Evolutionary conservation across 1,140 invertebrate genomes (phyloP).

Genomic region (Pomacea maculata): DNA sequence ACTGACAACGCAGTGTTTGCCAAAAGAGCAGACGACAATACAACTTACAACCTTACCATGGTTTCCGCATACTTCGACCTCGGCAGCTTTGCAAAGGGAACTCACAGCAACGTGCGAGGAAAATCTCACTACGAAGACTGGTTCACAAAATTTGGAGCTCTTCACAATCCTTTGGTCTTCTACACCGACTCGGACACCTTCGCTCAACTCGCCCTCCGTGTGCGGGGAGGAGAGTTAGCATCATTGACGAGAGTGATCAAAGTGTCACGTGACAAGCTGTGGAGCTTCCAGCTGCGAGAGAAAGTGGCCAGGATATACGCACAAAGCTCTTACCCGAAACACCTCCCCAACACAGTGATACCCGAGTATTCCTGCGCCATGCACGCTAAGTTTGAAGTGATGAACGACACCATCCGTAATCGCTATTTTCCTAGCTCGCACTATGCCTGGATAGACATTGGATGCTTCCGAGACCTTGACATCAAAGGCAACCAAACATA

Average conservation of each 20-base stretch:
- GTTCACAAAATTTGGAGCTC: slow-evolving; percentile 33
- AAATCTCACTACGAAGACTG: slow-evolving; percentile 26
- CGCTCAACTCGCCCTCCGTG: slow-evolving; percentile 13
- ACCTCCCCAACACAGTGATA: slow-evolving; percentile 48
- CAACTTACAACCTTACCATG: background rate
- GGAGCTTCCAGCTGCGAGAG: slow-evolving; percentile 43
- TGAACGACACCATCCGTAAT: slow-evolving; percentile 33
- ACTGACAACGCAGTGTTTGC: too few species aligned
- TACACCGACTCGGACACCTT: slow-evolving; percentile 35
- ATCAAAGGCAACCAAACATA: slow-evolving; percentile 28
- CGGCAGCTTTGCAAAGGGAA: background rate
- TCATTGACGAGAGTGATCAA: slow-evolving; percentile 40
- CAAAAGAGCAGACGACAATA: too few species aligned
- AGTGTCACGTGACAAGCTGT: slow-evolving; percentile 42
- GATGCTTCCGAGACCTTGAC: slow-evolving; percentile 42
- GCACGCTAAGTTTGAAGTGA: slow-evolving; percentile 54
- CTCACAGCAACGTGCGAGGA: background rate
- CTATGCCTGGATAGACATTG: slow-evolving; percentile 52
- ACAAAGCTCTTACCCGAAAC: slow-evolving; percentile 43
- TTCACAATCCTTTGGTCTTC: slow-evolving; percentile 35
- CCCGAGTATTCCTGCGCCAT: slow-evolving; percentile 47
- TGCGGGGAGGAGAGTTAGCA: slow-evolving; percentile 29
- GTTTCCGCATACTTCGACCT: slow-evolving; percentile 9
- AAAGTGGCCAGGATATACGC: slow-evolving; percentile 42
- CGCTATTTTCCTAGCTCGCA: slow-evolving; percentile 38